These are phyloP conservation scores for Pocota personata DNA, from an alignment of 2,888 invertebrate genomes.

Conservation along the genomic window DNA sequence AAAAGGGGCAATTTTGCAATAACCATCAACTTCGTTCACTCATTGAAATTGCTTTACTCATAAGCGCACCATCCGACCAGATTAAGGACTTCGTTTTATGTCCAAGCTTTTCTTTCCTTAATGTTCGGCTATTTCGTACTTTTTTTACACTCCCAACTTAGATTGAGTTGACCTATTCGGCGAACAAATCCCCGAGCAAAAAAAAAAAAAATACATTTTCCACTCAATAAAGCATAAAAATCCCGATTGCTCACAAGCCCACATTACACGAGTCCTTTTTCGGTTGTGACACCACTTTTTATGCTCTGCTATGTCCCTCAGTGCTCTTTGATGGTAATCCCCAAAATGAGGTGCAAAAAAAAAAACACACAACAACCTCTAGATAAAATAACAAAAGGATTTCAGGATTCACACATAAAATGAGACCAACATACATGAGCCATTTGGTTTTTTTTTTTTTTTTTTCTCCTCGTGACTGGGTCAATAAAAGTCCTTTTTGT, in stretches of 20 bases:
- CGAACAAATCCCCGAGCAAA: neutral
- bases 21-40: constrained; percentile 37
- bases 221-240: constrained; percentile 66
- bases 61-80: constrained; percentile 27
- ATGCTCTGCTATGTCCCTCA: constrained; percentile 39
- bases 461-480: constrained; percentile 57
- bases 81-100: constrained; percentile 53
- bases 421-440: constrained; percentile 48
- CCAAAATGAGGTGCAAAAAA: constrained; percentile 67
- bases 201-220: constrained; percentile 47
- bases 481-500: constrained; percentile 68
- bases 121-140: neutral
- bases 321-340: constrained; percentile 71
- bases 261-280: constrained; percentile 44
- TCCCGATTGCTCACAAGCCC: constrained; percentile 42
- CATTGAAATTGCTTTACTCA: constrained; percentile 36
- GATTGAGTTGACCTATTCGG: constrained; percentile 52
- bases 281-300: constrained; percentile 31
- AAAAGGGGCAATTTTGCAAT: constrained; percentile 7
- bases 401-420: constrained; percentile 58
- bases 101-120: neutral
- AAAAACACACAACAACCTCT: constrained; percentile 29
- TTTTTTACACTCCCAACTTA: constrained; percentile 28
- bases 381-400: constrained; percentile 64
- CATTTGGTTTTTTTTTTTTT: constrained; percentile 9